phyloP scores from a whole-genome alignment of 53 echinoderm and acorn worm species.

The Apostichopus leukothele region DNA sequence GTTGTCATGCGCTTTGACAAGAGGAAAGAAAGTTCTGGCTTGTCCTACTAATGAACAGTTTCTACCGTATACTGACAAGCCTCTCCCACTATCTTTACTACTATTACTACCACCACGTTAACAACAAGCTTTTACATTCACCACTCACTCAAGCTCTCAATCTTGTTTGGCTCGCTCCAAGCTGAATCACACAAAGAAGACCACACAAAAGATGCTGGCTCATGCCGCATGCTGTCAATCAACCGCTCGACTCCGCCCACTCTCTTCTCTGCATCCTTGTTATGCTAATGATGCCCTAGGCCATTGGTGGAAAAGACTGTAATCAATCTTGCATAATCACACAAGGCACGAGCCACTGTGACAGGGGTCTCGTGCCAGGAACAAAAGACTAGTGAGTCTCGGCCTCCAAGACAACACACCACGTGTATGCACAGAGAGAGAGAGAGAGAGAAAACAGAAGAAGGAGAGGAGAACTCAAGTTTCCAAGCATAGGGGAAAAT shows the following conservation, averaged over 20 bases:
- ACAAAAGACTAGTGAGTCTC: slow-evolving; percentile 30
- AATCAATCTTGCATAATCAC: slow-evolving; percentile 53
- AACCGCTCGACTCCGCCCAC: slow-evolving; percentile 20
- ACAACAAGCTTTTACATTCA: background rate
- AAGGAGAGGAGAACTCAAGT: background rate
- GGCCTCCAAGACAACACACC: slow-evolving; percentile 38
- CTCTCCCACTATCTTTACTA: background rate
- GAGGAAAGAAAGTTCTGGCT: slow-evolving; percentile 8
- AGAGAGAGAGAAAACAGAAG: too few relatives aligned
- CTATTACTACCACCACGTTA: background rate
- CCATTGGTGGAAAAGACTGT: slow-evolving; percentile 43
- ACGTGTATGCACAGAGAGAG: slow-evolving; percentile 13
- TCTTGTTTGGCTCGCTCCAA: background rate
- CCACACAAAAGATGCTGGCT: slow-evolving; percentile 49
- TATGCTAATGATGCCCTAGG: slow-evolving; percentile 52
- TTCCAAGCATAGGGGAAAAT: slow-evolving; percentile 23
- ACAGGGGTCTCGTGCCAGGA: slow-evolving; percentile 47
- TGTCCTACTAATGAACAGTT: slow-evolving; percentile 18
- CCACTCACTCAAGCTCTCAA: background rate
- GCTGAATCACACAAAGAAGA: slow-evolving; percentile 42
- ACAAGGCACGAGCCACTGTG: slow-evolving; percentile 41
- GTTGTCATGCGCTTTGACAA: slow-evolving; percentile 41
- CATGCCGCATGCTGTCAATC: slow-evolving; percentile 43
- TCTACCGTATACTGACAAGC: slow-evolving; percentile 8
- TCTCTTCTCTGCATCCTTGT: slow-evolving; percentile 30